Evolutionary conservation across 2,113 vertebrate genomes (phyloP).

Genomic region (Bungarus multicinctus): DNA sequence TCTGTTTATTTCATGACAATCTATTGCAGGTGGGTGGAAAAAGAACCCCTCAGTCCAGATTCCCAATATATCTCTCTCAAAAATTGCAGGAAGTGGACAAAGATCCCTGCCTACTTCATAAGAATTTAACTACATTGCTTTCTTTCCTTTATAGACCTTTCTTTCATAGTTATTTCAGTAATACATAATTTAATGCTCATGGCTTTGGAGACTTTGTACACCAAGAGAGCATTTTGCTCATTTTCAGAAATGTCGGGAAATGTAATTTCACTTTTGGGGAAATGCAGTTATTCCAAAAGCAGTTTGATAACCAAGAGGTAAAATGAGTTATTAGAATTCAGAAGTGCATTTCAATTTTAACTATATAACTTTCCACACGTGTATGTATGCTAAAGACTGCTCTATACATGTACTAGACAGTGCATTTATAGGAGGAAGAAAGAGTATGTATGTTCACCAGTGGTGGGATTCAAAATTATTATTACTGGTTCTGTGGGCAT

Average conservation of each 20-base stretch:
- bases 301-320: neutral
- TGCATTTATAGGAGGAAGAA: neutral
- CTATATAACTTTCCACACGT: neutral
- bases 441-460: neutral
- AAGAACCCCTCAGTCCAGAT: neutral
- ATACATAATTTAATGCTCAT: neutral
- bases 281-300: neutral
- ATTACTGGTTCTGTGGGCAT: too few relatives aligned
- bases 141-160: neutral
- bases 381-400: neutral
- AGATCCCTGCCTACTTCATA: neutral
- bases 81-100: neutral
- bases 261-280: neutral
- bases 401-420: neutral
- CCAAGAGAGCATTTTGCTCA: neutral
- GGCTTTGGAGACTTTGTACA: neutral
- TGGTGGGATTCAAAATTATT: too few relatives aligned
- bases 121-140: neutral
- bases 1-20: neutral
- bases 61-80: neutral
- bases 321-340: neutral
- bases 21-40: neutral
- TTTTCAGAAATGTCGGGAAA: neutral
- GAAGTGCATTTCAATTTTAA: neutral
- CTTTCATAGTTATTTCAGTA: neutral